Evolutionary conservation across 1,140 invertebrate species (phyloP).

Genomic region (Platorchestia sp.): DNA sequence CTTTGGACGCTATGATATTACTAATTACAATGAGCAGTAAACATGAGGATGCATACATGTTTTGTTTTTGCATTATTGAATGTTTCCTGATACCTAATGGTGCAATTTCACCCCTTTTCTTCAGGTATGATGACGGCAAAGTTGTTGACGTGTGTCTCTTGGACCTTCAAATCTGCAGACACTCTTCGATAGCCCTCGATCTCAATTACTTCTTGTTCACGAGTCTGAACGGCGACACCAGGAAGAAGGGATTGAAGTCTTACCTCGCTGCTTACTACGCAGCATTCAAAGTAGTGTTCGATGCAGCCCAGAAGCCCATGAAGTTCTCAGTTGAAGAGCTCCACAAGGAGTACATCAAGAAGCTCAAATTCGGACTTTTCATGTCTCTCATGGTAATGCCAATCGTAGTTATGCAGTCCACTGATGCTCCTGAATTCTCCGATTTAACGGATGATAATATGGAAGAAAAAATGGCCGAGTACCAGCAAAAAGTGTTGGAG

Average conservation of each 20-base stretch:
- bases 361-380: constrained; percentile 19
- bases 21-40: not conserved
- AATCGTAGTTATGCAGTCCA: not conserved
- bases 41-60: not conserved
- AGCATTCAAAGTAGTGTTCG: not conserved
- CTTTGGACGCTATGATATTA: not conserved
- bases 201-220: constrained; percentile 52
- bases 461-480: not conserved
- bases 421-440: not conserved
- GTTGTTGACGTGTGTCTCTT: constrained; percentile 26
- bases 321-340: constrained; percentile 8
- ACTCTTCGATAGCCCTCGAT: constrained; percentile 34
- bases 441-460: not conserved
- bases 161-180: constrained; percentile 41
- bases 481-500: not conserved
- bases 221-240: constrained; percentile 50
- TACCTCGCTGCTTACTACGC: not conserved
- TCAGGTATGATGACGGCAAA: constrained; percentile 25
- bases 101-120: not conserved
- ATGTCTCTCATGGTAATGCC: constrained; percentile 30
- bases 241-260: constrained; percentile 2
- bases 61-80: not conserved
- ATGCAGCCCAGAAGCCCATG: not conserved
- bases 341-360: not conserved
- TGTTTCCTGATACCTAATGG: not conserved